Base-by-base conservation (phyloP, 2,888 invertebrate species). In the Rugalucina vietnamica region DNA sequence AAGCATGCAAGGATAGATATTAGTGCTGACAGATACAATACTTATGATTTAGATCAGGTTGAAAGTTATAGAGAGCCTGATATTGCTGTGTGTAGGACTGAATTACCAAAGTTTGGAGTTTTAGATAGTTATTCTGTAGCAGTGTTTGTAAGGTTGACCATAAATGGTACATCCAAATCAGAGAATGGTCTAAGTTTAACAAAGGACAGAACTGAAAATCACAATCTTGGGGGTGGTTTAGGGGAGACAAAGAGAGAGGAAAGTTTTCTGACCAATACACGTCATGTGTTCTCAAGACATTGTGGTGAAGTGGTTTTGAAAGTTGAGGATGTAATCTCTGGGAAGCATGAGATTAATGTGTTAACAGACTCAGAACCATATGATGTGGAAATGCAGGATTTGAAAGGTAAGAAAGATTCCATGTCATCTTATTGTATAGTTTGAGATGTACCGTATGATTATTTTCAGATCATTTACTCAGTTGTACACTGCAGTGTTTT, bases 261-360 rank as follows among this genome's bases (percentile, higher is more conserved):
- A 72, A 39, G 43, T 43, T 18, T 24, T 18, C 3, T 50, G 49
- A 39, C 39, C 34, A 4, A 27, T 24, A 8, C 29, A 3, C 27
- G 27, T 4, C 27, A 36, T 27, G 27, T 69, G 69, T 39, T n/a
- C 32, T 73, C 82, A 10, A 34, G 36, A 29, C 29, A 24, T 36
- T 86, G 85, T 82, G 85, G 82, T 24, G 49, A 78, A 18, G 27
- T 81, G 5, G 72, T 14, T n/a, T 79, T 86, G 71, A 54, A 69
- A 8, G 27, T 49, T 32, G 57, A 39, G 4, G 82, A 82, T 72
- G 72, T 86, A 1, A 37, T 82, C 21, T 27, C 37, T 14, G 75
- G 65, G n/a, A 50, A 39, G n/a, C 39, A 76, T 78, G 85, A 86
- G 43, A 43, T 86, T 0, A 39, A 74, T 18, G 60, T 82, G 24